Percentiles rank a stretch among this genome's conserved stretches.
Evolutionary conservation across 2,888 invertebrate species (phyloP).

Genomic region (Erebia epiphron): DNA sequence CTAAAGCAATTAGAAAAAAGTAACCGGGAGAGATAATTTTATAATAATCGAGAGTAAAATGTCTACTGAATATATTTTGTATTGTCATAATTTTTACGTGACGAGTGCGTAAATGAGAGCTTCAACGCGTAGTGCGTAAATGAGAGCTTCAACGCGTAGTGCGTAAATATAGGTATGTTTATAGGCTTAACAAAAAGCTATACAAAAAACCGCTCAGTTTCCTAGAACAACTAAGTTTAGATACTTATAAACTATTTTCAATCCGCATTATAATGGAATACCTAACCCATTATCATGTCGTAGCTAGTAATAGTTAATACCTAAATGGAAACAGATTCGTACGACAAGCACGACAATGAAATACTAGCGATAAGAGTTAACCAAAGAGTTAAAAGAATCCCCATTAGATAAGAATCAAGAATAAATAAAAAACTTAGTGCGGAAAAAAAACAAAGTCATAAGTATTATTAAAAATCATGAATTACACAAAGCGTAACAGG

Average conservation of each 20-base stretch:
- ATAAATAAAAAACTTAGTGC: background rate
- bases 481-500: constrained; percentile 34
- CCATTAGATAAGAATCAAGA: background rate
- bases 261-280: background rate
- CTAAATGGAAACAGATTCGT: background rate
- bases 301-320: background rate
- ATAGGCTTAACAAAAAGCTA: too few relatives aligned
- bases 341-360: background rate
- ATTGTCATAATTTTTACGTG: too few relatives aligned
- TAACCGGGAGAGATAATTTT: too few relatives aligned
- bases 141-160: too few relatives aligned
- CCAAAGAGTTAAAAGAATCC: background rate
- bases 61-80: too few relatives aligned
- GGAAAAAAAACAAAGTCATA: constrained; percentile 19
- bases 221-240: background rate
- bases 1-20: too few relatives aligned
- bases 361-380: background rate
- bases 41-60: too few relatives aligned
- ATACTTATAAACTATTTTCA: background rate
- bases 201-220: too few relatives aligned
- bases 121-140: too few relatives aligned
- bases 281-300: background rate
- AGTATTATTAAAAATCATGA: constrained; percentile 12
- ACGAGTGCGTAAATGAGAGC: too few relatives aligned
- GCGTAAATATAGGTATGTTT: too few relatives aligned